Evolutionary conservation across 2,797 vertebrate genomes (phyloP).

Genomic region (Pyrrhura leucotis): DNA sequence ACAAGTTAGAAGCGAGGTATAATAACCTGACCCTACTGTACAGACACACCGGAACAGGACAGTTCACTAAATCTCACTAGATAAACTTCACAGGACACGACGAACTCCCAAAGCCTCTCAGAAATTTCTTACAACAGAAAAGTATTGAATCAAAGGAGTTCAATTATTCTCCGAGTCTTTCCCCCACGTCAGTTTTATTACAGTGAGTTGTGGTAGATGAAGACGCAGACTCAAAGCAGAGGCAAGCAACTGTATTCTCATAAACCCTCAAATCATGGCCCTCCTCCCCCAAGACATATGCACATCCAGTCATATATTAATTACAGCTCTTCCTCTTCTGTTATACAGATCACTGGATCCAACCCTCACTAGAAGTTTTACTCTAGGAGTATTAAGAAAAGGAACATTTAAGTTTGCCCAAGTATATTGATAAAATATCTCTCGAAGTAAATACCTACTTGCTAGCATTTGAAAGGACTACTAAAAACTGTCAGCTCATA

Average conservation of each 20-base stretch:
- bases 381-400: not conserved
- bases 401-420: not conserved
- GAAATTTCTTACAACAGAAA: not conserved
- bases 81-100: not conserved
- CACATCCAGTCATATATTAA: not conserved
- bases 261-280: not conserved
- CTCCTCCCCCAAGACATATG: not conserved
- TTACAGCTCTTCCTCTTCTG: not conserved
- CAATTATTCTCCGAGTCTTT: not conserved
- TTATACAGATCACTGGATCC: not conserved
- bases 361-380: not conserved
- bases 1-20: not conserved
- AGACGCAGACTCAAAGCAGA: not conserved
- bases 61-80: not conserved
- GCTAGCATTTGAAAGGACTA: not conserved
- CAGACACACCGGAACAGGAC: not conserved
- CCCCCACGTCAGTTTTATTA: not conserved
- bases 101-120: not conserved
- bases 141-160: not conserved
- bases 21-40: not conserved
- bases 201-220: not conserved
- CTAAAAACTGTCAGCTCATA: not conserved
- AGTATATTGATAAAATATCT: not conserved
- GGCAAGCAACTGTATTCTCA: not conserved
- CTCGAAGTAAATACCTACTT: not conserved